Evolutionary conservation across 2,113 vertebrate genomes (phyloP).

Genomic region (Hemibagrus wyckioides): DNA sequence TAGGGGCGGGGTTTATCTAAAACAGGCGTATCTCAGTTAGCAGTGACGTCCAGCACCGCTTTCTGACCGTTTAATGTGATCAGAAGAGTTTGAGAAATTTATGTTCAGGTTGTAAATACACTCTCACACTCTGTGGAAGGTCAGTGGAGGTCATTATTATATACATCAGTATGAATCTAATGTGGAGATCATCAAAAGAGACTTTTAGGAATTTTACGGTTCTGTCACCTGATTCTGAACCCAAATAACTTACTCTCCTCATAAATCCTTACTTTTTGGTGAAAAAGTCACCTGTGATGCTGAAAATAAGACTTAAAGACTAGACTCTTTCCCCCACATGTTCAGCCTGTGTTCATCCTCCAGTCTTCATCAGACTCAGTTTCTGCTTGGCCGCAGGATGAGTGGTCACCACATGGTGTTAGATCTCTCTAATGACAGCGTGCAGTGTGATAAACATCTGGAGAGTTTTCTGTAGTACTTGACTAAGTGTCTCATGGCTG

Average conservation of each 20-base stretch:
- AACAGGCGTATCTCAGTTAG: background rate
- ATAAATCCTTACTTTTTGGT: too few species aligned
- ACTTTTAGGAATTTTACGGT: too few species aligned
- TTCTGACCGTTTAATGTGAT: background rate
- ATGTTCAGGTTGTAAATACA: too few species aligned
- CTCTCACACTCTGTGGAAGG: too few species aligned
- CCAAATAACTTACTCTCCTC: too few species aligned
- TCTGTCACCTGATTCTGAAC: background rate
- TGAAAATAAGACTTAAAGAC: too few species aligned
- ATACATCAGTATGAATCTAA: too few species aligned
- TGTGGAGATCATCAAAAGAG: too few species aligned
- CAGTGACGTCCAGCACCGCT: background rate
- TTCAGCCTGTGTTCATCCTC: background rate
- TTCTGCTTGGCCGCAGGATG: background rate
- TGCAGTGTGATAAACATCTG: background rate
- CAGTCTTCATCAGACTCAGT: background rate
- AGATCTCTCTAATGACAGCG: background rate
- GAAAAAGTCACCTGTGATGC: too few species aligned
- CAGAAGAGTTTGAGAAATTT: background rate
- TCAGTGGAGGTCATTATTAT: too few species aligned
- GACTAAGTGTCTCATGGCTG: background rate
- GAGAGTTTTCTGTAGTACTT: background rate
- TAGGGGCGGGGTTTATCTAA: background rate
- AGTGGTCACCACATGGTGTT: background rate
- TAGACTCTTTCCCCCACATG: too few species aligned